Base-by-base conservation (phyloP, 2,888 invertebrate genomes). In the Callinectes sapidus region DNA sequence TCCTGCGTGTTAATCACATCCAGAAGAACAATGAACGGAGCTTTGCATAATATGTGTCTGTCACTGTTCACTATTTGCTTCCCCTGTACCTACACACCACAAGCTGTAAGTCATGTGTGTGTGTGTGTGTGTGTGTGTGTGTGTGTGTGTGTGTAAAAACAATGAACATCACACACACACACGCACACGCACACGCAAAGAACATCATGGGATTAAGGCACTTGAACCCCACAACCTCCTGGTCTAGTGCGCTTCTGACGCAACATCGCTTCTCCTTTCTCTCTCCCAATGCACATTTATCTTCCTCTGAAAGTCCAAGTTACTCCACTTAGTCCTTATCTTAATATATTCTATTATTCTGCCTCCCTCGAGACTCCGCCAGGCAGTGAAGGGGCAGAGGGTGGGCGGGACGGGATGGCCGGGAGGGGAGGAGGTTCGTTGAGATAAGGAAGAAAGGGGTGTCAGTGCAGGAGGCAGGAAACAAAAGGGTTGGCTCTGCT, bases 121-220 rank as follows among this genome's bases (percentile, higher is more conserved):
- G 66, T 66, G 66, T 66, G 66, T 66, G 66, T 66, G 66, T 66
- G 66, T 66, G 66, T 66, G 66, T 66, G 66, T n/a, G 86, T 87
- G 23, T 87, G 48, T 48, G 48, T 87, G 48, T 87, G 87, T 87
- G 87, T 87, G 54, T 87, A n/a, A n/a, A n/a, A n/a, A n/a, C n/a
- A n/a, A n/a, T n/a, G n/a, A n/a, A n/a, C n/a, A n/a, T n/a, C 54
- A 89, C 54, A 89, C 54, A 89, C 35, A 89, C 54, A 89, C 35
- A 89, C 54, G 61, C 35, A 89, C 54, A 89, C 32, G 55, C 54
- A 89, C 32, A 89, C 54, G 55, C 54, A 54, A 28, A 89, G 14
- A 89, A 71, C 28, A 28, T n/a, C 71, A 28, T 6, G 28, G 10
- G n/a, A 71, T 10, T 71, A 71, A 71, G 28, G 28, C 71, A 28